phyloP scores from a whole-genome alignment of 2,888 invertebrate genomes.

The Drosophila putrida region DNA sequence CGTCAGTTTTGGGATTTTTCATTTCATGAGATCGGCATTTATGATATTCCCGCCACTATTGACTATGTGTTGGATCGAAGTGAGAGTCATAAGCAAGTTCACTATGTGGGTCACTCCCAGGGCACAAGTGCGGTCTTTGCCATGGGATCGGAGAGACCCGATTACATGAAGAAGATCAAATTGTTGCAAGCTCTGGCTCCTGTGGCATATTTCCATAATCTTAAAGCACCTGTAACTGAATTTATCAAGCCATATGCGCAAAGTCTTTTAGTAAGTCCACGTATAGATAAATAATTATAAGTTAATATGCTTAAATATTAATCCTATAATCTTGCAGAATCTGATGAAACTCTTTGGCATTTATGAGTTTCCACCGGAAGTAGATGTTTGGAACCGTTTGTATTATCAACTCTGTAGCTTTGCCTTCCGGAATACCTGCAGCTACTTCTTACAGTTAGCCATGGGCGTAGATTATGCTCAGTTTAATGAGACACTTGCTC shows the following conservation, averaged over 20 bases:
- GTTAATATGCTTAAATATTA: too few relatives aligned
- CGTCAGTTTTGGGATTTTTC: slow-evolving; percentile 88
- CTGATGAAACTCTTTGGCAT: slow-evolving; percentile 40
- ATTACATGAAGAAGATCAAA: slow-evolving; percentile 86
- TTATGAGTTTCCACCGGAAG: slow-evolving; percentile 58
- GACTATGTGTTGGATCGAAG: slow-evolving; percentile 87
- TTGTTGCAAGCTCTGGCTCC: slow-evolving; percentile 87
- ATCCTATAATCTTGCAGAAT: slow-evolving; percentile 1
- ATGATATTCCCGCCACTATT: slow-evolving; percentile 89
- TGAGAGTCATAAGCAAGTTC: slow-evolving; percentile 84
- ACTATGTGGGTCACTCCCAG: slow-evolving; percentile 89
- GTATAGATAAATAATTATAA: slow-evolving; percentile 3
- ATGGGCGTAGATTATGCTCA: slow-evolving; percentile 85
- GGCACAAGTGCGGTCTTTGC: slow-evolving; percentile 86
- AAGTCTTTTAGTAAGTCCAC: not conserved
- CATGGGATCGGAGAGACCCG: slow-evolving; percentile 85
- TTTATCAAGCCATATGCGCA: not conserved
- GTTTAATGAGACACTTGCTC: slow-evolving; percentile 86
- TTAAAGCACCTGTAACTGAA: slow-evolving; percentile 72
- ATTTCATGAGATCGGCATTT: slow-evolving; percentile 90
- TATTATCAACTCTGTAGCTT: slow-evolving; percentile 29
- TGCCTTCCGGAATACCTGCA: slow-evolving; percentile 59
- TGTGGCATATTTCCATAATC: slow-evolving; percentile 85
- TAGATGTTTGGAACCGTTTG: slow-evolving; percentile 33
- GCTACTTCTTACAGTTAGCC: slow-evolving; percentile 85